Evolutionary conservation across 2,888 invertebrate species (phyloP).

Genomic region (Sphecodes monilicornis): DNA sequence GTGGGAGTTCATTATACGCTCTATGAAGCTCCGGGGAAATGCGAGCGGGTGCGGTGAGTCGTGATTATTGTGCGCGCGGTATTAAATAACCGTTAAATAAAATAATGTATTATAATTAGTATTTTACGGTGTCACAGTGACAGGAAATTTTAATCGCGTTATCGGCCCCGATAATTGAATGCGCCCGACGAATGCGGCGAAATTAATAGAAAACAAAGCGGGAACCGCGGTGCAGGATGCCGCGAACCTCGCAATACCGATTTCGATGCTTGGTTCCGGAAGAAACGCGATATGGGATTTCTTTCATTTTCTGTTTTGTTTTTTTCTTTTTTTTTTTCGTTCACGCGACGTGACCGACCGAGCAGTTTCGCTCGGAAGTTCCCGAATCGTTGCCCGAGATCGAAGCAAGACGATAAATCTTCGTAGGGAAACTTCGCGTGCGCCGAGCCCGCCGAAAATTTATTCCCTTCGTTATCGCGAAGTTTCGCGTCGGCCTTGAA

Average conservation of each 20-base stretch:
- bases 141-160: slow-evolving; percentile 63
- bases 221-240: not conserved
- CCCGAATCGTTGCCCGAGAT: slow-evolving; percentile 58
- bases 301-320: not conserved
- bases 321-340: not conserved
- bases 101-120: slow-evolving; percentile 65
- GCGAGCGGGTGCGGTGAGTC: slow-evolving; percentile 55
- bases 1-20: slow-evolving; percentile 52
- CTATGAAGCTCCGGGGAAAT: slow-evolving; percentile 57
- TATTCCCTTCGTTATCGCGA: slow-evolving; percentile 69
- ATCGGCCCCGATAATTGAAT: slow-evolving; percentile 62
- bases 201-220: slow-evolving; percentile 46
- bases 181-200: slow-evolving; percentile 46
- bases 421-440: slow-evolving; percentile 52
- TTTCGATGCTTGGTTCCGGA: not conserved
- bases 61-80: slow-evolving; percentile 47
- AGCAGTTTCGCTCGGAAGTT: slow-evolving; percentile 52
- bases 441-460: slow-evolving; percentile 61
- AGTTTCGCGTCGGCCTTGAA: slow-evolving; percentile 66
- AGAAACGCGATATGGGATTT: not conserved
- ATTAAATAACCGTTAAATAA: slow-evolving; percentile 64
- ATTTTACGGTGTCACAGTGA: slow-evolving; percentile 55
- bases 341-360: slow-evolving; percentile 8
- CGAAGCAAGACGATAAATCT: slow-evolving; percentile 63
- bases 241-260: not conserved